Evolutionary conservation across 1,140 invertebrate genomes (phyloP), one percentile per base, ranked within the genome.

Genomic region (Schlechtendalia chinensis): DNA sequence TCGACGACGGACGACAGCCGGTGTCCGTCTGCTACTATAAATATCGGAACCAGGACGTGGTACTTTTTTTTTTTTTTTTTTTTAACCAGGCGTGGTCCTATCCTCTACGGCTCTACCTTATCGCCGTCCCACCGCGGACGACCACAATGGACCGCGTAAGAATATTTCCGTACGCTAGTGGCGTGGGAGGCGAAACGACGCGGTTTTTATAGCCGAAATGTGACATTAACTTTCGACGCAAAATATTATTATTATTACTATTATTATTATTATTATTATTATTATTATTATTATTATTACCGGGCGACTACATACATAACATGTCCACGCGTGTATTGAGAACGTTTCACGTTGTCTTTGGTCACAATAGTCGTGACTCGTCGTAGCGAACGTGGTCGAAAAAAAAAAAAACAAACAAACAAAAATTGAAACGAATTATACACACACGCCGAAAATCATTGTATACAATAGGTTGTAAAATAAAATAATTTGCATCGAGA

Each of bases 391-490:
- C 67, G 16, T 16, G 6, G 19, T 50, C n/a, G n/a, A n/a, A n/a
- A n/a, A n/a, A n/a, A n/a, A n/a, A n/a, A 22, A 69, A 50, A 50
- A 50, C 47, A 50, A 50, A 50, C 32, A 50, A 50, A 14, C 14
- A 1, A 50, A 50, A 50, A 50, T 50, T 1, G 47, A 50, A 12
- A 50, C 47, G 14, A 45, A 45, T 14, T 50, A 11, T 14, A 54
- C 16, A 6, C n/a, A 8, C 32, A 8, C 32, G 32, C 8, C 32
- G 32, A 39, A 39, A 39, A 39, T 39, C 32, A 4, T 54, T 6
- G 53, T n/a, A 22, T 32, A 63, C 59, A 63, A 63, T 63, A 19
- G 59, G 59, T 63, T 63, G 27, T 63, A 63, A 63, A 63, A 63
- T 32, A 63, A 63, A 63, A 63, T n/a, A 32, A 63, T 63, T 32